Evolutionary conservation across 2,797 vertebrate genomes (phyloP), one percentile per base, ranked within the genome.

Genomic region (Pangasius macronema): DNA sequence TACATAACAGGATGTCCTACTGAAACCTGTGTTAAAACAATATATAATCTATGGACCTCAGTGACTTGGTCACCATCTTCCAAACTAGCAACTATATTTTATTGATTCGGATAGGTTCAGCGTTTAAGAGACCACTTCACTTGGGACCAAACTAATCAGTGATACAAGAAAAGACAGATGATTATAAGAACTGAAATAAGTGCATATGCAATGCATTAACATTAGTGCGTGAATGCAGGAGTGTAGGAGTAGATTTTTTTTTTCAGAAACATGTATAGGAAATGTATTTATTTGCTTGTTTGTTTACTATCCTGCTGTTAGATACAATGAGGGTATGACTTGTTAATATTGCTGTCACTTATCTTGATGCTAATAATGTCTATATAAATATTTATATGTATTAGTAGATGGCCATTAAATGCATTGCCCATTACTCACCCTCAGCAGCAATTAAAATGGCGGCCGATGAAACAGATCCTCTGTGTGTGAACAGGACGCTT

Each of bases 341-440:
- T 79, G 57, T 80, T 77, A 81, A 82, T 75, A 65, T 67, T 57
- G 8, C 46, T 72, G 51, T 33, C 57, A 57, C n/a, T 49, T 61
- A 81, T 53, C 51, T 91, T 91, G 75, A 92, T 90, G 89, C 84
- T 82, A 90, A 84, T 87, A 89, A 92, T 88, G 88, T 67, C 89
- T 91, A 89, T 87, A 85, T 89, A 87, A 86, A 91, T 89, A 87
- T 91, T 91, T 90, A 91, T 89, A 89, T 92, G 86, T 88, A 87
- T 91, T 92, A 93, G 89, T 92, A 91, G 93, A 92, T 88, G 87
- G 33, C 77, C 85, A 86, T 91, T 94, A 92, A n/a, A 51, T 90
- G 92, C 91, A 88, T 89, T 89, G 91, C 84, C 86, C 88, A 93
- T 95, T 93, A 93, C 87, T 94, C 92, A 94, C 88, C 90, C 61